Conservation (phyloP, 1,140 invertebrate genomes). For the Pararge aegeria region DNA sequence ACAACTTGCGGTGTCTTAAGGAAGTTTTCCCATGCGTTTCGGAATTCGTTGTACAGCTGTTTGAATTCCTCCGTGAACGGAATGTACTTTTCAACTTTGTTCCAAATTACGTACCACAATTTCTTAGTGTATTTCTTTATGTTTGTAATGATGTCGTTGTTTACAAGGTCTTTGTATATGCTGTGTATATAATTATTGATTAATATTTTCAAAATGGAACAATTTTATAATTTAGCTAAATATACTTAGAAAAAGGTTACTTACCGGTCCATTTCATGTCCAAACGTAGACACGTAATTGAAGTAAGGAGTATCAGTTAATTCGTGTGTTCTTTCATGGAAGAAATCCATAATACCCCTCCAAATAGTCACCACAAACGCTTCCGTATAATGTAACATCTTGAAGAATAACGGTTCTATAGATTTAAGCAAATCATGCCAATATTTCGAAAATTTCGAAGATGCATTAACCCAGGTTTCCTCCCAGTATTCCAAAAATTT, state of each 20-base stretch:
- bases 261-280: constrained; percentile 86
- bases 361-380: constrained; percentile 86
- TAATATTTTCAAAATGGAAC: too few species aligned
- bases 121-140: constrained; percentile 87
- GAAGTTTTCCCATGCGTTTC: constrained; percentile 84
- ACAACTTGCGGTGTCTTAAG: constrained; percentile 85
- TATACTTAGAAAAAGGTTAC: too few species aligned
- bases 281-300: constrained; percentile 87
- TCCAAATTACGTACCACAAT: constrained; percentile 84
- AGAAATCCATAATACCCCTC: constrained; percentile 87
- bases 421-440: constrained; percentile 86
- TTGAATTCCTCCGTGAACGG: constrained; percentile 89
- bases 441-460: constrained; percentile 81
- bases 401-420: constrained; percentile 88
- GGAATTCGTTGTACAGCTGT: constrained; percentile 85
- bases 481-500: constrained; percentile 88
- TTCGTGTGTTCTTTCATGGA: constrained; percentile 88
- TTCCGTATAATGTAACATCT: constrained; percentile 87
- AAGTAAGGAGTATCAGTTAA: constrained; percentile 90
- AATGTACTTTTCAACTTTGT: constrained; percentile 87
- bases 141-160: constrained; percentile 88
- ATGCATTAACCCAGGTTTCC: constrained; percentile 84
- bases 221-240: too few species aligned
- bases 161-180: constrained; percentile 79
- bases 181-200: constrained; percentile 35